Conservation (phyloP, 1,140 invertebrate genomes). For the Kradibia gibbosae region DNA sequence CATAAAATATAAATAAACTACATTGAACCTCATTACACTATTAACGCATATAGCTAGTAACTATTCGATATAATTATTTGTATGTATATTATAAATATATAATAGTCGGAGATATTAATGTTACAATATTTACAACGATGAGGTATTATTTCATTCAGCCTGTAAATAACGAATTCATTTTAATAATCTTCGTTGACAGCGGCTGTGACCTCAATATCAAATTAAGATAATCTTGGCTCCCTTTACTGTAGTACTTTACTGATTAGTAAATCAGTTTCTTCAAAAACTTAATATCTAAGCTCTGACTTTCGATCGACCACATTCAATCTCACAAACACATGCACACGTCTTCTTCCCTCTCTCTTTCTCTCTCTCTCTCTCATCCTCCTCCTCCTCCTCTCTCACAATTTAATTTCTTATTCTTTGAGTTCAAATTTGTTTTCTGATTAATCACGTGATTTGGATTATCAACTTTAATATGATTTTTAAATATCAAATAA, state of each 20-base stretch:
- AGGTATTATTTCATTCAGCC: conserved; percentile 58
- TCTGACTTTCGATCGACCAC: conserved; percentile 17
- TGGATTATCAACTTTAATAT: conserved; percentile 23
- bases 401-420: background rate
- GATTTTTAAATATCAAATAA: conserved; percentile 23
- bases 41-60: conserved; percentile 56
- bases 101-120: conserved; percentile 60
- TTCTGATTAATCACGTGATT: conserved; percentile 15
- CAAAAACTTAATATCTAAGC: conserved; percentile 38
- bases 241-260: conserved; percentile 29
- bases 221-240: conserved; percentile 41
- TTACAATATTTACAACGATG: conserved; percentile 69
- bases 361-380: conserved; percentile 13
- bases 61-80: conserved; percentile 54
- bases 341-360: background rate
- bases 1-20: conserved; percentile 61
- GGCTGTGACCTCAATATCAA: conserved; percentile 26
- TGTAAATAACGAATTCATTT: conserved; percentile 44
- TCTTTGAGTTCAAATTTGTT: background rate
- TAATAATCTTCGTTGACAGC: conserved; percentile 46
- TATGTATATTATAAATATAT: conserved; percentile 62
- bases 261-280: conserved; percentile 31
- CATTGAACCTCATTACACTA: conserved; percentile 58
- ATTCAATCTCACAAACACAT: background rate
- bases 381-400: conserved; percentile 1